These are phyloP conservation scores for Riparia riparia DNA, from an alignment of 2,113 vertebrate genomes.

Conservation along the genomic window DNA sequence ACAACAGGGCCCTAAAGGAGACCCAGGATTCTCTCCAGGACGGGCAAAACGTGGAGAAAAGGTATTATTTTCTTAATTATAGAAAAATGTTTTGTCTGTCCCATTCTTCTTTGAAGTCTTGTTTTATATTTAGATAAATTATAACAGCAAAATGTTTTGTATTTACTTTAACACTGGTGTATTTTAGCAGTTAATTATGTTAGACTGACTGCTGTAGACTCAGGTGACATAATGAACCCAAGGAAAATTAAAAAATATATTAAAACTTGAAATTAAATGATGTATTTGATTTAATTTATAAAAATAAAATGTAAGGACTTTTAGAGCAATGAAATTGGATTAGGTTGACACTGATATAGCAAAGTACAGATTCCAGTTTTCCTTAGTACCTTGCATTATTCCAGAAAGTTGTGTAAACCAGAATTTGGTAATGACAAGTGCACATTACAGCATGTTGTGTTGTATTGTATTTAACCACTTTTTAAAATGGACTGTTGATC, in stretches of 20 bases:
- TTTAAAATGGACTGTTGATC: neutral
- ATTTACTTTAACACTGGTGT: neutral
- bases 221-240: neutral
- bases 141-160: neutral
- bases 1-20: conserved; percentile 90
- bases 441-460: rapidly evolving
- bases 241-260: neutral
- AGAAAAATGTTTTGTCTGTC: neutral
- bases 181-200: neutral
- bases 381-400: neutral
- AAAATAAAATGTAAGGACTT: neutral
- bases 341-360: neutral
- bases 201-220: neutral
- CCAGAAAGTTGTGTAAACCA: neutral
- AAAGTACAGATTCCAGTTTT: neutral
- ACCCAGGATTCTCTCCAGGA: conserved; percentile 90
- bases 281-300: neutral
- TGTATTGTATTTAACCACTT: neutral
- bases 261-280: neutral
- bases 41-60: conserved; percentile 86
- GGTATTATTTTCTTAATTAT: conserved; percentile 75
- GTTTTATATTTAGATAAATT: neutral
- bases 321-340: neutral
- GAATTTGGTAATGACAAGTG: neutral
- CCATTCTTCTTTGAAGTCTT: neutral